Conservation (phyloP, 2,797 vertebrate species). For the Anniella stebbinsi region DNA sequence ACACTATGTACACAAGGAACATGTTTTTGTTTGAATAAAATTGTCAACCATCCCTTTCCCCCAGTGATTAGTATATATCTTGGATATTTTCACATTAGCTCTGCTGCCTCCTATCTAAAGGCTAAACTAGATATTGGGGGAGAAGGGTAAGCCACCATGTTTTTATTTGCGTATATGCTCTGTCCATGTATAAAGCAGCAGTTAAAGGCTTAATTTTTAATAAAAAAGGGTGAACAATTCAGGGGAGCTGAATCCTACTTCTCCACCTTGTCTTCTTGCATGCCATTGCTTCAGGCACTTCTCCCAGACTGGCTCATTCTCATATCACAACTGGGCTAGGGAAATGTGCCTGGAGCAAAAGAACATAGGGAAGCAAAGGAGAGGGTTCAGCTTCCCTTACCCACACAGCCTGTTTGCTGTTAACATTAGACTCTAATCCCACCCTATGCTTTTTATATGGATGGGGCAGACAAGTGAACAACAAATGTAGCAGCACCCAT, state of each 20-base stretch:
- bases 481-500: too few species aligned
- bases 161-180: too few species aligned
- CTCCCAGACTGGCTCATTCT: too few species aligned
- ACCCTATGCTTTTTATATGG: not conserved
- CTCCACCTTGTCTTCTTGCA: too few species aligned
- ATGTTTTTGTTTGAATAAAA: not conserved
- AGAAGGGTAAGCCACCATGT: too few species aligned
- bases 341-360: too few species aligned
- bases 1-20: not conserved
- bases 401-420: not conserved
- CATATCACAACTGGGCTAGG: too few species aligned
- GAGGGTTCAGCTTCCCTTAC: not conserved
- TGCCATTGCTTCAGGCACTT: too few species aligned
- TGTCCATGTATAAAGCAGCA: not conserved
- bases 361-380: too few species aligned
- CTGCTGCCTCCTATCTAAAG: not conserved
- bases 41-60: not conserved
- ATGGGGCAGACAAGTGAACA: too few species aligned
- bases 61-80: not conserved
- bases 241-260: not conserved
- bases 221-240: not conserved
- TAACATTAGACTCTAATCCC: not conserved
- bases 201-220: not conserved
- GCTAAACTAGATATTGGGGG: not conserved
- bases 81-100: not conserved